Base-by-base conservation (phyloP, 2,797 vertebrate genomes). In the Kryptopterus vitreolus region DNA sequence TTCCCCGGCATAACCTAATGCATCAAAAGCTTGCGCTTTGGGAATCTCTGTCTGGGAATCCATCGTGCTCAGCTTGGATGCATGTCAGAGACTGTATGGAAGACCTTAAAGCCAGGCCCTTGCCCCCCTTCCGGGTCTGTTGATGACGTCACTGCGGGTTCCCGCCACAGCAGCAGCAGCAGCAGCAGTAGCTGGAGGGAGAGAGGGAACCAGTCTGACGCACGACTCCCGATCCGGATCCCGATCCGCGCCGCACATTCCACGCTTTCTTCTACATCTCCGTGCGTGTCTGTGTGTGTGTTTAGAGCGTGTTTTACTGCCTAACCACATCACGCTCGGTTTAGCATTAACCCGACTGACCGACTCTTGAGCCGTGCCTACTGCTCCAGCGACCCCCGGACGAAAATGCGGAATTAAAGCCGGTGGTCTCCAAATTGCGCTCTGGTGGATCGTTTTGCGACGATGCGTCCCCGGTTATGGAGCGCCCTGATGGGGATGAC, bases 401-500 rank as follows among this genome's bases (percentile, higher is more conserved):
- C 18, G 85, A 84, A 86, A 75, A 88, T 87, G 85, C 80, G 81
- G 84, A 83, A 81, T 81, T 87, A 85, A 83, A 83, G 61, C 65
- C 55, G 22, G 48, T 57, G 69, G 5, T 76, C 50, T 35, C 65
- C 65, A 65, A 69, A 74, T 50, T 53, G 81, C 58, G 78, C 65
- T 53, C 70, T 81, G 52, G 61, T 73, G 79, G 84, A 73, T 70
- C 63, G 79, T 78, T 78, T 65, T 79, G 73, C 52, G 55, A 89
- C 74, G 85, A 86, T 85, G 83, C 85, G 82, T 83, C 82, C 83
- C 53, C 82, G 86, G 68, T 80, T 87, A 75, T 89, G 89, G 89
- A 88, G 78, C 81, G 77, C 75, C 53, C 66, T 90, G 79, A 80
- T 86, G 81, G 76, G 87, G 72, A 84, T 88, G 85, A 87, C 87